phyloP scores from a whole-genome alignment of 1,140 invertebrate genomes.

The Pogonognathellus flavescens region DNA sequence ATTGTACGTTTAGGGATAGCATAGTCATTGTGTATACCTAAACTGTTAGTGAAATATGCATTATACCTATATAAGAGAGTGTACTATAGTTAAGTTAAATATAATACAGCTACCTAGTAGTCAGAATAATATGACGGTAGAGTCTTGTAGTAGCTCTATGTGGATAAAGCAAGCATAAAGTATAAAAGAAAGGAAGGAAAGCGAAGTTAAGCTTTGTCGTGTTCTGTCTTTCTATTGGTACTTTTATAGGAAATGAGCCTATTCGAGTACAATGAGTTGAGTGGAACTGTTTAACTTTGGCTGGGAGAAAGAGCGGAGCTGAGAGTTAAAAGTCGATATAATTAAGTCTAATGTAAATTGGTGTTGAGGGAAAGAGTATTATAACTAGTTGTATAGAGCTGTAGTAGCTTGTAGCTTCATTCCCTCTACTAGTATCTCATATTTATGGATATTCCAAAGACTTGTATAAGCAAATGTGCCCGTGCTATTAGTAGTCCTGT shows the following conservation, averaged over 20 bases:
- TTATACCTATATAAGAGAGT: too few species aligned
- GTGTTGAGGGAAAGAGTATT: slow-evolving; percentile 29
- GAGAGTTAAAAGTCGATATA: slow-evolving; percentile 46
- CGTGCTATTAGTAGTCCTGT: too few species aligned
- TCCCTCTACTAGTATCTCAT: too few species aligned
- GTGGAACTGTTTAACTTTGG: not conserved
- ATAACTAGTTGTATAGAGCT: too few species aligned
- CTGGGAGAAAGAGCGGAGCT: not conserved
- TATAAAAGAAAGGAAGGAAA: not conserved
- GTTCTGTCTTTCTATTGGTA: not conserved
- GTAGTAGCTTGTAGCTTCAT: too few species aligned
- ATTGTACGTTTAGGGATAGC: too few species aligned
- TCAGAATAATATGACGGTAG: too few species aligned
- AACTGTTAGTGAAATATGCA: too few species aligned
- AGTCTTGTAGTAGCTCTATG: too few species aligned
- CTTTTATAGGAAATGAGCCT: slow-evolving; percentile 28
- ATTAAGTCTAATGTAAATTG: slow-evolving; percentile 49
- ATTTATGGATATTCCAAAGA: not conserved
- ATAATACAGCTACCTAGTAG: too few species aligned
- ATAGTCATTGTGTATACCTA: too few species aligned
- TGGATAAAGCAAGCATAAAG: not conserved
- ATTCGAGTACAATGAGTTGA: slow-evolving; percentile 10
- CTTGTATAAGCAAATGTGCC: not conserved
- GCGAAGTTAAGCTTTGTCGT: not conserved
- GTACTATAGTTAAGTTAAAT: too few species aligned